Percentiles rank a stretch among this genome's conserved stretches.
Conservation (phyloP, 1,140 invertebrate species). For the Papilio polyxenes region DNA sequence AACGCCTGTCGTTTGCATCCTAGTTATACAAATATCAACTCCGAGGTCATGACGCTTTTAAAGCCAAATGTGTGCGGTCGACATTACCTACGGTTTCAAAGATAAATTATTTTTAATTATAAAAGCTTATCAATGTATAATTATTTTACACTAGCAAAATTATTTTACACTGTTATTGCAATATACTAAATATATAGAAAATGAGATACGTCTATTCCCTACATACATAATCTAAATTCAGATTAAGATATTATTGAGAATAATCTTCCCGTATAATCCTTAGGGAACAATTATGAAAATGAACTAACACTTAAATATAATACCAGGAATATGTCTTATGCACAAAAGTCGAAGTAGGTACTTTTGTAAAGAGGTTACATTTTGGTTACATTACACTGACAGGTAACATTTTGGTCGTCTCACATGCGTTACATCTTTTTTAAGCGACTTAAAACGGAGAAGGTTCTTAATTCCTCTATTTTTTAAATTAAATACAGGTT, state of each 20-base stretch:
- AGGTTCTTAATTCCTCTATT: no score
- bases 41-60: constrained; percentile 6
- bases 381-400: no score
- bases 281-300: background rate
- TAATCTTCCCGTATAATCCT: background rate
- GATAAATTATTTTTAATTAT: no score
- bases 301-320: background rate
- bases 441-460: no score
- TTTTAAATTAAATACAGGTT: no score
- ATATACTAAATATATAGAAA: background rate
- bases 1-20: constrained; percentile 4
- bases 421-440: background rate
- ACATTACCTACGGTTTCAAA: background rate
- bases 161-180: no score
- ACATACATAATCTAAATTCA: background rate
- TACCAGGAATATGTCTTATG: background rate
- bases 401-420: background rate
- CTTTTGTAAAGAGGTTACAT: no score
- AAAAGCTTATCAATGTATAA: no score
- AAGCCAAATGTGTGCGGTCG: background rate
- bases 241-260: background rate
- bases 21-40: background rate
- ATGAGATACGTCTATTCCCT: background rate
- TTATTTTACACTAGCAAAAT: no score
- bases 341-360: background rate